Conservation (phyloP, 2,888 invertebrate species). For the Spilosoma lubricipeda region DNA sequence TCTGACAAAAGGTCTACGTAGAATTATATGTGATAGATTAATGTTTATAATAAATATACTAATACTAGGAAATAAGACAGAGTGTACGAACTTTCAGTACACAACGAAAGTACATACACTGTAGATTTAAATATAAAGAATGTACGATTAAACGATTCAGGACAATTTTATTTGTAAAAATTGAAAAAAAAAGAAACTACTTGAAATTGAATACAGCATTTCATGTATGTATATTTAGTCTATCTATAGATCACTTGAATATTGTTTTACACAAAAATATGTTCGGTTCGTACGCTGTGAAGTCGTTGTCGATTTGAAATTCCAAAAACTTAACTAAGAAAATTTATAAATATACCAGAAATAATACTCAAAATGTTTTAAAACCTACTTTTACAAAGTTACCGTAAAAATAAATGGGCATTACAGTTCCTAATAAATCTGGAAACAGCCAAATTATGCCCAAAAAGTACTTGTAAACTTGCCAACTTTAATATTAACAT, state of each 20-base stretch:
- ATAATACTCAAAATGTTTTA: constrained; percentile 4
- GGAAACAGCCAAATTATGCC: constrained; percentile 39
- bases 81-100: background rate
- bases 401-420: constrained; percentile 34
- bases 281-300: background rate
- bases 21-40: constrained; percentile 46
- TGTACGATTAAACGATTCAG: background rate
- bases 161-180: background rate
- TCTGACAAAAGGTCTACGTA: constrained; percentile 41
- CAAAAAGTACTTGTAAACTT: constrained; percentile 44
- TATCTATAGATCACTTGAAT: background rate
- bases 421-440: constrained; percentile 41
- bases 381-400: constrained; percentile 26
- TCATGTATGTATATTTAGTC: background rate
- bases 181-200: background rate
- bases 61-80: constrained; percentile 12
- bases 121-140: background rate
- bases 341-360: background rate
- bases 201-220: background rate
- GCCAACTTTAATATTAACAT: constrained; percentile 50
- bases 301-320: background rate
- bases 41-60: constrained; percentile 21
- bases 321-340: background rate
- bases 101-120: background rate
- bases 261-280: no score